A percentile compares a stretch with the other conserved stretches of the same genome.
These are phyloP conservation scores for Ranitomeya imitator DNA, from an alignment of 2,113 vertebrate genomes.

Conservation along the genomic window DNA sequence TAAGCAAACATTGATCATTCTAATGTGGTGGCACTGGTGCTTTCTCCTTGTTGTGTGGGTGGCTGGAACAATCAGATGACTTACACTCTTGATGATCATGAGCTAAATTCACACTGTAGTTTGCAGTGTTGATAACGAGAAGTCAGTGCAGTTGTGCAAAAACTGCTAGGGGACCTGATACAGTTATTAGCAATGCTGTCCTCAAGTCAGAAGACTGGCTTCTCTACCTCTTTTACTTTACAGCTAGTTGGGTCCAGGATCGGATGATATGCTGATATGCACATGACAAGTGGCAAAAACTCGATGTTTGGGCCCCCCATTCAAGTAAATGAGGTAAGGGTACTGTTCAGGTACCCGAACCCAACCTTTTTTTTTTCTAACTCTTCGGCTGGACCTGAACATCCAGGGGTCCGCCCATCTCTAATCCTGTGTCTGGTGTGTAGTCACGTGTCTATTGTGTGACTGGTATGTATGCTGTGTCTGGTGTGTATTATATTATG, in stretches of 20 bases:
- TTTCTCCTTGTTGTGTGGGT: not conserved
- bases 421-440: too few species aligned
- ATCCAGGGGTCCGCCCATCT: too few species aligned
- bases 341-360: too few species aligned
- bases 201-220: not conserved
- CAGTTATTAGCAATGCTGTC: not conserved
- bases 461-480: too few species aligned
- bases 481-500: too few species aligned
- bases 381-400: too few species aligned
- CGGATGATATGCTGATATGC: too few species aligned
- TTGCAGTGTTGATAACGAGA: not conserved
- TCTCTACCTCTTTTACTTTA: not conserved
- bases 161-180: not conserved
- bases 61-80: not conserved
- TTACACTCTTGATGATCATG: not conserved
- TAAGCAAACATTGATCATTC: not conserved
- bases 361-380: too few species aligned
- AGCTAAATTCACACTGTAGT: not conserved
- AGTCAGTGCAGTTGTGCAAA: not conserved
- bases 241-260: not conserved
- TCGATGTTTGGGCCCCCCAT: too few species aligned
- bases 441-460: too few species aligned
- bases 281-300: too few species aligned
- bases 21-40: not conserved
- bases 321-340: too few species aligned